Conservation (phyloP, 2,797 vertebrate species). For the Pipistrellus pipistrellus region DNA sequence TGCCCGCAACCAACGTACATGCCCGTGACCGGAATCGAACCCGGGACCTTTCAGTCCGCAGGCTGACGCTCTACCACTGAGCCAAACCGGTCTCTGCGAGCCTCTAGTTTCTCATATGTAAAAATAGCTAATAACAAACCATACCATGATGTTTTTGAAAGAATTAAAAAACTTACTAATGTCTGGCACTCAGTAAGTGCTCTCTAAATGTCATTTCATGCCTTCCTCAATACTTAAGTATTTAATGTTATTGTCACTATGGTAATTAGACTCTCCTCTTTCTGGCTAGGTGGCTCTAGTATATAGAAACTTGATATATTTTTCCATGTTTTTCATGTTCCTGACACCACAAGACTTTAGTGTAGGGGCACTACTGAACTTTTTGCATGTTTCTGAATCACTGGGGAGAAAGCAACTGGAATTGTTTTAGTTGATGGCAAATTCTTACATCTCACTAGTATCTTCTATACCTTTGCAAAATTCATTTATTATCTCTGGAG, state of each 20-base stretch:
- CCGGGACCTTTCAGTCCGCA: no score
- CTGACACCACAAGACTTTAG: slow-evolving; percentile 7
- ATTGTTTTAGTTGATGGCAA: slow-evolving; percentile 40
- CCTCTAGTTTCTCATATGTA: slow-evolving; percentile 30
- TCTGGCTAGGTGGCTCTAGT: background rate
- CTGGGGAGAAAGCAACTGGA: slow-evolving; percentile 33
- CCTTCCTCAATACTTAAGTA: background rate
- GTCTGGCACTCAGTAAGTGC: background rate
- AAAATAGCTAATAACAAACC: background rate
- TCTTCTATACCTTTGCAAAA: slow-evolving; percentile 48
- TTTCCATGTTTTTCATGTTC: slow-evolving; percentile 53
- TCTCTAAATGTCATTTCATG: slow-evolving; percentile 21
- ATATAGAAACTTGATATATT: slow-evolving; percentile 33
- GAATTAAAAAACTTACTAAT: background rate
- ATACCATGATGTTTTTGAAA: slow-evolving; percentile 7
- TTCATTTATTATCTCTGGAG: background rate
- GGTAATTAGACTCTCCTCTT: slow-evolving; percentile 26
- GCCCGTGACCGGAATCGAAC: no score
- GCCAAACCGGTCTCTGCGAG: background rate
- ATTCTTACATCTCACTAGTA: slow-evolving; percentile 25
- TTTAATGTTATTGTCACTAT: slow-evolving; percentile 26
- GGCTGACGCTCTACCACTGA: no score
- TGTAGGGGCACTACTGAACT: background rate
- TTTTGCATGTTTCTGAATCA: slow-evolving; percentile 37
- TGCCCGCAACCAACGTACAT: no score